A percentile compares a stretch with the other conserved stretches of the same genome.
Conservation (phyloP, 2,797 vertebrate species). For the Pangasius sanitwongsei region DNA sequence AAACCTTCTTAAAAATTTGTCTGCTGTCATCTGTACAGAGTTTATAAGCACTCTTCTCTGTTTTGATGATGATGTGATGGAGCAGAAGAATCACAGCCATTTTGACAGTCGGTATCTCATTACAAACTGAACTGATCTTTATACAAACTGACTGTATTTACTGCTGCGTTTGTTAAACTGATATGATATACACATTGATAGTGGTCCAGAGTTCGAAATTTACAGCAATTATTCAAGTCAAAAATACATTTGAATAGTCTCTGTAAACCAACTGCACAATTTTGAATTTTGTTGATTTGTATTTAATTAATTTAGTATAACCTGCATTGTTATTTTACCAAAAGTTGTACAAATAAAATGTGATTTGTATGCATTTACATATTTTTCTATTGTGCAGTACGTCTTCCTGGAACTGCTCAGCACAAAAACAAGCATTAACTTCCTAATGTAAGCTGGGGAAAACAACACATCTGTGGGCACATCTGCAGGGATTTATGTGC, state of each 20-base stretch:
- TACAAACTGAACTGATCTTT: not conserved
- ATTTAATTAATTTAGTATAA: too few species aligned
- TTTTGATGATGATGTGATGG: not conserved
- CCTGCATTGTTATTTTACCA: not conserved
- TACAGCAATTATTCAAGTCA: not conserved
- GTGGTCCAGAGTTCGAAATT: not conserved
- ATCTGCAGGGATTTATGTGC: conserved; percentile 7
- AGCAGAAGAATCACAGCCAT: not conserved
- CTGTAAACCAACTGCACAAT: not conserved
- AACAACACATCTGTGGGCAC: conserved; percentile 13
- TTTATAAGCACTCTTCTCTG: not conserved
- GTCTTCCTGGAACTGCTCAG: not conserved
- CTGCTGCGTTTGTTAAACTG: not conserved
- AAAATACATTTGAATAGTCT: not conserved
- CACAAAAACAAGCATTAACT: not conserved
- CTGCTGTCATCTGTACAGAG: not conserved
- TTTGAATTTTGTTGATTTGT: not conserved
- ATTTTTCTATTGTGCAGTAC: not conserved
- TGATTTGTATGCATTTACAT: not conserved
- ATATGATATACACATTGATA: not conserved
- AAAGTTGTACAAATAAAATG: not conserved
- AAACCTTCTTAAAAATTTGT: not conserved
- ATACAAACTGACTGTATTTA: not conserved
- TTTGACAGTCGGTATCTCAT: not conserved
- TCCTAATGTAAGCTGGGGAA: not conserved